Conservation (phyloP, 2,888 invertebrate species). For the Chouioia cunea region DNA sequence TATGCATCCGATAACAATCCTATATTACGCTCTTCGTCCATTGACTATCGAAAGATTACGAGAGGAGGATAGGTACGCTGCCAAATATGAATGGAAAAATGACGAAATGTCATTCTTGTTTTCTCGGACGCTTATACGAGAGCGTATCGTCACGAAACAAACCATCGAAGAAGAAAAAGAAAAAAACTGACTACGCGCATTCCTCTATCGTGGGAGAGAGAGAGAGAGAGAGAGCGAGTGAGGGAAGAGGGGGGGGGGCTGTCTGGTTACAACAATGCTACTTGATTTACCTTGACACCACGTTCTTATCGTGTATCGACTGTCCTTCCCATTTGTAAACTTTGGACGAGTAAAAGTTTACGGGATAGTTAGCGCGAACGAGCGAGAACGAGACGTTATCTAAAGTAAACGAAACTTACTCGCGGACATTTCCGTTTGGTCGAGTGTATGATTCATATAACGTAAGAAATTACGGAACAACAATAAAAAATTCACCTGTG, state of each 20-base stretch:
- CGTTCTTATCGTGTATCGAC: too few species aligned
- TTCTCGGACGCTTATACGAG: neutral
- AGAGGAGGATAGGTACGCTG: too few species aligned
- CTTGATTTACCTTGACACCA: neutral
- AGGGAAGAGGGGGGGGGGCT: too few species aligned
- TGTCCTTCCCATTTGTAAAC: too few species aligned
- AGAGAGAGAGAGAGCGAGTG: too few species aligned
- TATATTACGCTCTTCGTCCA: too few species aligned
- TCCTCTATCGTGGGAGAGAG: conserved; percentile 11
- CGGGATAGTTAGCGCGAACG: too few species aligned
- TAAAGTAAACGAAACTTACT: neutral
- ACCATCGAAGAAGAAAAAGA: too few species aligned
- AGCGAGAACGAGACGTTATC: conserved; percentile 10
- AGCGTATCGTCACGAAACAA: neutral
- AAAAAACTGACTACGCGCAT: conserved; percentile 16
- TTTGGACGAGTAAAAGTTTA: too few species aligned
- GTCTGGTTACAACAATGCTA: conserved; percentile 12
- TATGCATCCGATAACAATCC: too few species aligned
- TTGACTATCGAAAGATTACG: too few species aligned
- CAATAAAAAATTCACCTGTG: conserved; percentile 19
- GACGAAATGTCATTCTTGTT: conserved; percentile 7
- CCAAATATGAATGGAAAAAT: too few species aligned
- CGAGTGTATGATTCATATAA: neutral
- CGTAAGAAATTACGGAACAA: neutral
- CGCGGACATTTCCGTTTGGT: neutral